These are phyloP conservation scores for Hyperoplus lanceolatus DNA, from an alignment of 2,797 vertebrate genomes.

Conservation along the genomic window DNA sequence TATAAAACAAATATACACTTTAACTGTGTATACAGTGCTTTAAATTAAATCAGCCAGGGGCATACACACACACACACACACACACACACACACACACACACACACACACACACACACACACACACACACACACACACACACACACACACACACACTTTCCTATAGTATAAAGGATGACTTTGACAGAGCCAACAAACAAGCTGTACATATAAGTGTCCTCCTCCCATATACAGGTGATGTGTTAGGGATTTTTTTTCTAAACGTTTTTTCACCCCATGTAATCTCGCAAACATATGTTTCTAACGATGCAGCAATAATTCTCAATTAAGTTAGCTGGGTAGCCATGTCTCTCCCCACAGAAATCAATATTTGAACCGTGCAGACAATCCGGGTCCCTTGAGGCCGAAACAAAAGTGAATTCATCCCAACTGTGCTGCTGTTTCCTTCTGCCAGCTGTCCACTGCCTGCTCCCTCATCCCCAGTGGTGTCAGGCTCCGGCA, in stretches of 20 bases:
- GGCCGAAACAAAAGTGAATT: slow-evolving; percentile 26
- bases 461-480: slow-evolving; percentile 43
- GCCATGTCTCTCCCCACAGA: not conserved
- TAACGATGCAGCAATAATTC: slow-evolving; percentile 19
- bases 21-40: slow-evolving; percentile 33
- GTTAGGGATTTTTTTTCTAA: not conserved
- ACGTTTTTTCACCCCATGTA: not conserved
- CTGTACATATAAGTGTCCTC: slow-evolving; percentile 18
- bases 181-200: slow-evolving; percentile 10
- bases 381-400: slow-evolving; percentile 7
- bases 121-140: slow-evolving; percentile 21
- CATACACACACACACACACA: slow-evolving; percentile 25
- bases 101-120: slow-evolving; percentile 18
- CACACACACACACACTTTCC: slow-evolving; percentile 25
- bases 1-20: slow-evolving; percentile 51
- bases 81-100: slow-evolving; percentile 27
- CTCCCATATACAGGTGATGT: slow-evolving; percentile 12
- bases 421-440: slow-evolving; percentile 27
- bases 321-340: slow-evolving; percentile 8
- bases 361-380: slow-evolving; percentile 34
- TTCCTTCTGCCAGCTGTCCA: slow-evolving; percentile 39
- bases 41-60: slow-evolving; percentile 34
- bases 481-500: slow-evolving; percentile 14
- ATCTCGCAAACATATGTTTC: slow-evolving; percentile 20
- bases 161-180: slow-evolving; percentile 27